Evolutionary conservation across 2,888 invertebrate species (phyloP).

Genomic region (Drosophila maculinotata): DNA sequence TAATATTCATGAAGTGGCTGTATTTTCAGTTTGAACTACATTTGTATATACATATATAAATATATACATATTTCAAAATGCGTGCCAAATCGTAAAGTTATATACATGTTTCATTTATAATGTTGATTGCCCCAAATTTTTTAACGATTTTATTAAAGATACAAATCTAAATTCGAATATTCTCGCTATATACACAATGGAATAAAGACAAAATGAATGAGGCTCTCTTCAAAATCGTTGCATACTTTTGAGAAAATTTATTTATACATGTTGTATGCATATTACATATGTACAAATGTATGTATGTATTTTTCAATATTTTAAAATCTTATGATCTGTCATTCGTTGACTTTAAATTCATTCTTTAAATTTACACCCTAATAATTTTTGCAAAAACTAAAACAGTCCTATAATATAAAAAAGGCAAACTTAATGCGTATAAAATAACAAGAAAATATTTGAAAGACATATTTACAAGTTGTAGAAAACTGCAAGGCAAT

Average conservation of each 20-base stretch:
- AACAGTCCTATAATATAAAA: conserved; percentile 52
- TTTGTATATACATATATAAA: conserved; percentile 18
- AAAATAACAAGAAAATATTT: conserved; percentile 49
- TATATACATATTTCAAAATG: conserved; percentile 40
- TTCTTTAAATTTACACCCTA: conserved; percentile 2
- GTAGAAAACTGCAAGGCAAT: conserved; percentile 85
- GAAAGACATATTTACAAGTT: conserved; percentile 76
- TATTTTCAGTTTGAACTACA: conserved; percentile 50
- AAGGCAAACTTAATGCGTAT: conserved; percentile 27
- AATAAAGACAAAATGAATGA: conserved; percentile 4
- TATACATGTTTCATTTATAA: conserved; percentile 8
- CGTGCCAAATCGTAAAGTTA: conserved; percentile 57
- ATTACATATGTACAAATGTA: conserved; percentile 2
- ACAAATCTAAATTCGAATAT: background rate
- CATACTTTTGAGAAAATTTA: conserved; percentile 58
- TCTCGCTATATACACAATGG: background rate
- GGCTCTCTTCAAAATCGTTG: conserved; percentile 34
- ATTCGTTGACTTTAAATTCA: conserved; percentile 4
- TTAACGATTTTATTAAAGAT: conserved; percentile 5
- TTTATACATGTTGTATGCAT: conserved; percentile 9
- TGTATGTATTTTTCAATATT: conserved; percentile 15
- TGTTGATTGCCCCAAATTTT: conserved; percentile 15
- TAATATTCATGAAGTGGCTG: conserved; percentile 56
- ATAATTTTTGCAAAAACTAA: conserved; percentile 10
- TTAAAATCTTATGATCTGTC: conserved; percentile 8